Base-by-base conservation (phyloP, 35 echinoderm and acorn worm genomes). In the Heliocidaris erythrogramma region DNA sequence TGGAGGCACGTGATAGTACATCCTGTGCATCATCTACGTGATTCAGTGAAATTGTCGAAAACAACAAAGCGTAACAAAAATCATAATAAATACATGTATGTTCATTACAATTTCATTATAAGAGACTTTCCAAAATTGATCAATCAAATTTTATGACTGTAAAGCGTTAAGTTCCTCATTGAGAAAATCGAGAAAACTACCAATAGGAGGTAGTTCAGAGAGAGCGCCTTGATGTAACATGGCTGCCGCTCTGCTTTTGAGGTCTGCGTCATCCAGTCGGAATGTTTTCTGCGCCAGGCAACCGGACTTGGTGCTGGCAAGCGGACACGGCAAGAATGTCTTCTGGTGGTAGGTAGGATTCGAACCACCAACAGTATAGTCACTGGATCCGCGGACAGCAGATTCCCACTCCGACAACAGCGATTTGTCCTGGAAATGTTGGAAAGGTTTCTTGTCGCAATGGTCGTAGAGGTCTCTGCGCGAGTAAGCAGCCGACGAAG, bases 111-210 rank as follows among this genome's bases (percentile, higher is more conserved):
- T 42, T 42, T 42, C 35, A 42, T 42, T 42, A 42, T 42, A 42
- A 42, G 35, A 42, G 35, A 42, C 35, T 42, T 3, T 42, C 3
- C 35, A 42, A 42, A 78, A 1, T 78, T 78, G 65, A 78, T 5
- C 27, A 69, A 69, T 69, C 13, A 6, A 69, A n/a, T 52, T 50
- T 30, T 59, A 92, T 59, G 91, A 92, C 30, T 92, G 91, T 48
- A 92, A 50, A 50, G 91, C 91, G 30, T 92, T 92, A 13, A 96
- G 52, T 93, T 98, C 97, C 53, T 98, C 97, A 85, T 98, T 97
- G 10, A 98, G 94, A 49, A 98, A 98, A 31, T 96, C 97, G 29
- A 98, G 95, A 86, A 98, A 98, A 94, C 97, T 98, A 30, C 95
- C 95, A 86, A 98, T 98, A n/a, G 95, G 95, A 13, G 95, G 95